Base-by-base conservation (phyloP, 2,888 invertebrate species). In the Cryptophagus acutangulus region DNA sequence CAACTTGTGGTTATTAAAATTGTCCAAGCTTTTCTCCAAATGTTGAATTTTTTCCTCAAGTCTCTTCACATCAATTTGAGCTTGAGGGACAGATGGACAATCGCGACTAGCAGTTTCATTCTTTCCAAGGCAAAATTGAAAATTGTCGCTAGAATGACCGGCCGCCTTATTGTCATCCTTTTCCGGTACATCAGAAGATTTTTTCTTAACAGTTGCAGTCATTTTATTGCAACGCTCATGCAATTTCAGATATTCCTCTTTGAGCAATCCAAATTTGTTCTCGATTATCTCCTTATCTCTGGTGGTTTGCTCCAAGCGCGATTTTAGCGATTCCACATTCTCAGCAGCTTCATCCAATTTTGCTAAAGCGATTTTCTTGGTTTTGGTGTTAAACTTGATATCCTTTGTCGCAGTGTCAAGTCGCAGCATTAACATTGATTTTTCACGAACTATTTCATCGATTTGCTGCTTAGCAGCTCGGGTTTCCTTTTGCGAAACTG, bases 321-420 rank as follows among this genome's bases (percentile, higher is more conserved):
- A 43, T 16, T 55, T 58, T 3, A 62, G 38, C 16, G 49, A 40
- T 3, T 59, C 56, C 4, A 48, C 45, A 26, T 48, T 48, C 15
- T 40, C 40, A 6, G 57, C 52, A 1, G 55, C 54, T 38, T 65
- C 62, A 43, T 67, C 66, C 33, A 67, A 45, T 43, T 63, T 65
- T 1, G 57, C 57, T 16, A 67, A 40, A 1, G 65, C 62, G 4
- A 52, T 25, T 37, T 64, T 65, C 39, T 65, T 66, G 3, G 61
- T 57, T 44, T 59, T 60, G 1, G 63, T 65, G 43, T 63, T 66
- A 14, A 45, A 38, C 37, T 59, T 62, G 33, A 66, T 59, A 38
- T 66, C 66, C 45, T 59, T 64, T 1, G 63, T 61, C 2, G 65
- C 65, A 3, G 48, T 56, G 38, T 67, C 66, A 34, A 67, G 33